Evolutionary conservation across 1,140 invertebrate species (phyloP), one percentile per base, ranked within the genome.

Genomic region (Akabosia matsudoensis): DNA sequence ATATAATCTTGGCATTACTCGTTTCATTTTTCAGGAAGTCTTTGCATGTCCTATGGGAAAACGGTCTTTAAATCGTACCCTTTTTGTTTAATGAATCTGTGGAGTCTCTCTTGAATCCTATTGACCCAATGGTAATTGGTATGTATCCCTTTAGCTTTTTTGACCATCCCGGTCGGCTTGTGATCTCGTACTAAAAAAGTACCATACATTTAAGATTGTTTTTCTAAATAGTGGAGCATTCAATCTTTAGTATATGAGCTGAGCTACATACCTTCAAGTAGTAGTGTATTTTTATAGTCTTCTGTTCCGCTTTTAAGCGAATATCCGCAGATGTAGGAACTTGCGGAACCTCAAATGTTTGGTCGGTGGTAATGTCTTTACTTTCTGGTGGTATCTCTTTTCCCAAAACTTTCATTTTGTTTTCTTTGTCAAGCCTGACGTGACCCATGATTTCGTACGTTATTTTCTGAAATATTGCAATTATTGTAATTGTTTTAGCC

Each of bases 381-480:
- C 26, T 67, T 28, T 30, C 24, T 67, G 61, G 61, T 4, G 26
- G 26, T 10, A 67, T 31, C 10, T 67, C 61, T 30, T 67, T 67
- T 10, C 61, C 61, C 10, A 30, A 67, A 30, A 67, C n/a, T 67
- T 67, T 67, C 61, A 67, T 28, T 67, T 67, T 67, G 30, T 67
- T 67, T 31, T 67, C n/a, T n/a, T 67, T 67, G 61, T 67, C 61
- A 7, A 67, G 61, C 31, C 61, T 28, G 4, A 31, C 61, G 28
- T 28, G 30, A 30, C 61, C 61, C 61, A 31, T 31, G 4, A 67
- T 67, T 67, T 67, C 61, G n/a, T 67, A 67, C n/a, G 61, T 67
- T 14, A 67, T 67, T 67, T 67, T 67, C 61, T 67, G 61, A 30
- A 67, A 56, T n/a, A n/a, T n/a, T n/a, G n/a, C n/a, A n/a, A n/a